phyloP scores from a whole-genome alignment of 1,140 invertebrate species.

The Grapholita molesta region DNA sequence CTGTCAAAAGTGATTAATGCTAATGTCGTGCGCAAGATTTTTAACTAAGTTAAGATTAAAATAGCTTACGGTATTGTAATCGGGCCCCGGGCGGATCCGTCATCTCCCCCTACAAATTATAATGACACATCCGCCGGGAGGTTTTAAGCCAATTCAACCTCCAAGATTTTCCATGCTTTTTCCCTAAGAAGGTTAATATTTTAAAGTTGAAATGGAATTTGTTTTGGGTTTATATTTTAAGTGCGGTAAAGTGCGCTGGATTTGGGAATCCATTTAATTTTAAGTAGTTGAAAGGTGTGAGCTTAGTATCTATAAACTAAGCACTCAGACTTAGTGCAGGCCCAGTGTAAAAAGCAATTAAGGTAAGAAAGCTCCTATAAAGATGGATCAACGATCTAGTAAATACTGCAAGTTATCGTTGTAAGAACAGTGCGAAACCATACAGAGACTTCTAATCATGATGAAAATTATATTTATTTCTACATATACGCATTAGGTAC shows the following conservation, averaged over 20 bases:
- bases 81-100: conserved; percentile 63
- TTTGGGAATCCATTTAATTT: not conserved
- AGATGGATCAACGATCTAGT: no score
- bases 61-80: conserved; percentile 73
- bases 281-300: not conserved
- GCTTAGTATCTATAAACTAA: not conserved
- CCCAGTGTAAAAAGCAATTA: no score
- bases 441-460: no score
- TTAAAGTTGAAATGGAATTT: conserved; percentile 31
- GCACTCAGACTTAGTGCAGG: not conserved
- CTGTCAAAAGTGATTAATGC: conserved; percentile 74
- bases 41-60: conserved; percentile 77
- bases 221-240: not conserved
- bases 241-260: not conserved
- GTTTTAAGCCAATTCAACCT: conserved; percentile 65
- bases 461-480: no score
- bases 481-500: no score
- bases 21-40: conserved; percentile 73
- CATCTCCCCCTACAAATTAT: conserved; percentile 70
- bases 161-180: conserved; percentile 44
- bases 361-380: no score
- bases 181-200: conserved; percentile 30
- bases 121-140: conserved; percentile 69
- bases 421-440: no score
- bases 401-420: no score